Evolutionary conservation across 2,888 invertebrate species (phyloP), one percentile per base, ranked within the genome.

Genomic region (Leucophenga montana): DNA sequence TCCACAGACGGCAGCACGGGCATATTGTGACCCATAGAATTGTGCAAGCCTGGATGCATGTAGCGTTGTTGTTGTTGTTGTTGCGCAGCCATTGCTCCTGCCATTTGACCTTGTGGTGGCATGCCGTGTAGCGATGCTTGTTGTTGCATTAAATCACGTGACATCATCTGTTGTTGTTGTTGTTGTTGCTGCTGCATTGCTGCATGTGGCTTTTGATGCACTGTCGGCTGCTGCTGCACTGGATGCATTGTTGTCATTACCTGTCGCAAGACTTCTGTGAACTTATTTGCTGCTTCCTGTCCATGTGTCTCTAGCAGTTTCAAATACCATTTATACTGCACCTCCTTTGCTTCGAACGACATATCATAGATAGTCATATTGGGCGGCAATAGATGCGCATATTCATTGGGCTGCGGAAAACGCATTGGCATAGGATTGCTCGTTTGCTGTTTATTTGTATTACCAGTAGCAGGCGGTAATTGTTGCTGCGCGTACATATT

Each of bases 281-380:
- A 92, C 80, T 91, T 91, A 73, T 90, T 90, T 0, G 92, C 92
- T 1, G 91, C 90, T 66, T 91, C 91, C 50, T 90, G 86, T 0
- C 92, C 92, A 66, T 90, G 89, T 1, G 89, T 89, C 70, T 91
- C 91, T 39, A 90, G 81, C 31, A 92, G 84, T 74, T 91, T 91
- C 22, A 90, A 85, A 77, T 91, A 92, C 92, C 92, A 92, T 73
- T 90, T 89, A 64, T 90, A 86, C 78, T 91, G 91, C 74, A 88
- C 88, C 71, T 89, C 89, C 77, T 89, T 90, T 31, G 91, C 90
- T 73, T 91, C 91, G 71, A 90, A 85, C 0, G 91, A 87, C 89
- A 91, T 91, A 75, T 92, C 92, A 54, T 90, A 91, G 69, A 92
- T 87, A 54, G 90, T 90, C 85, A 91, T 90, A 77, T 91, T 91